Evolutionary conservation across 2,797 vertebrate species (phyloP), one percentile per base, ranked within the genome.

Genomic region (Sylvia borin): DNA sequence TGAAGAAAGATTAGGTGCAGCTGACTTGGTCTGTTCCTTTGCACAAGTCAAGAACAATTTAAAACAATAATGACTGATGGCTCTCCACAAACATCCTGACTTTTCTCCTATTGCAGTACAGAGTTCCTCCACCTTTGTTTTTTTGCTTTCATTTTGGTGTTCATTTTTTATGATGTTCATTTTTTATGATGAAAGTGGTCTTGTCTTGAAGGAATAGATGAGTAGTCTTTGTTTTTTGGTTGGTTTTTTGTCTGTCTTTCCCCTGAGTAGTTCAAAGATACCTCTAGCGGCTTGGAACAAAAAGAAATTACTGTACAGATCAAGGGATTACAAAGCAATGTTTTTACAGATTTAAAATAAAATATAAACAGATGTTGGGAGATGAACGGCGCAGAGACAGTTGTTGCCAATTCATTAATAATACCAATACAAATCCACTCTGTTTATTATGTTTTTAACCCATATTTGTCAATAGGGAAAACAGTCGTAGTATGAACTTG

Each of bases 341-440:
- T 96, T 98, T 97, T 97, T 94, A 96, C 96, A 97, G 95, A 97
- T 97, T 97, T 97, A 98, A 97, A 98, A 97, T 97, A 98, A 98
- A 98, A 97, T 95, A 97, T 96, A 98, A 98, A 97, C 97, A 98
- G 95, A 96, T 97, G 97, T 97, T 96, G 93, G 94, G 92, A 97
- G 93, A 97, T 94, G 75, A 91, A 84, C 15, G 50, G 36, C 84
- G 90, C 58, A 94, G 92, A 94, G 96, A 93, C 92, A 83, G 93
- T 97, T 98, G 95, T 96, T 97, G 93, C 89, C 86, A 93, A 94
- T 97, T 95, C 93, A 97, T 97, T 97, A 97, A 97, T 97, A 97
- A 93, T 93, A 95, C 77, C 83, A 97, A 92, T 81, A 95, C 78
- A 97, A 94, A 97, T 96, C 81, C 20, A 66, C 88, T 92, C 76